phyloP scores from a whole-genome alignment of 2,113 vertebrate genomes.

The Menura novaehollandiae region DNA sequence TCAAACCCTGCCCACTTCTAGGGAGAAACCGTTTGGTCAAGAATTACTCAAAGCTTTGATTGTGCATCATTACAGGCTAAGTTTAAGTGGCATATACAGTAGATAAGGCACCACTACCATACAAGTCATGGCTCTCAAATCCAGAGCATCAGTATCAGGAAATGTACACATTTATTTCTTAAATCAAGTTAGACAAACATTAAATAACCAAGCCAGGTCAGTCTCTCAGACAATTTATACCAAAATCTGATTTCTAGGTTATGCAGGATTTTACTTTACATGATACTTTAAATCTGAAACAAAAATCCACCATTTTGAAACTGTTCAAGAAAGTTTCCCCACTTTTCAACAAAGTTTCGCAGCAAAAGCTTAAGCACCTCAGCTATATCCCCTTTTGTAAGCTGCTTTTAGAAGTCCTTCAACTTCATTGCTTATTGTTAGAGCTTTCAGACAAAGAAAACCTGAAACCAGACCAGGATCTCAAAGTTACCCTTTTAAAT shows the following conservation, averaged over 20 bases:
- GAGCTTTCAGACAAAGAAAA: constrained; percentile 53
- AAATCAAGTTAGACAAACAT: background rate
- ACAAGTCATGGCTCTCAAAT: background rate
- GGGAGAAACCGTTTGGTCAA: background rate
- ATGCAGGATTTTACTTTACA: background rate
- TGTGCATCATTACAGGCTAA: background rate
- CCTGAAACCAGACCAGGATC: constrained; percentile 66
- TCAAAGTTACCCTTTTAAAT: constrained; percentile 68
- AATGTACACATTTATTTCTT: background rate
- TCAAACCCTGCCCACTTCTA: constrained; percentile 29
- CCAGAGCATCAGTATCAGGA: background rate
- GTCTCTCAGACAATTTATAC: background rate
- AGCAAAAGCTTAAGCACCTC: background rate
- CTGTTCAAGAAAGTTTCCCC: constrained; percentile 6
- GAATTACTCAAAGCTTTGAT: background rate
- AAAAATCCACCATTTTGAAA: background rate
- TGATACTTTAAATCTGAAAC: background rate
- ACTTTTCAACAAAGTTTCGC: background rate
- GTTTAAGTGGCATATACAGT: background rate
- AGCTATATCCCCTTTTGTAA: constrained; percentile 12
- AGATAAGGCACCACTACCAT: background rate
- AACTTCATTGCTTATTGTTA: constrained; percentile 26
- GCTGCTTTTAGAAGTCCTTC: constrained; percentile 6
- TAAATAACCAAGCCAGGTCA: background rate
- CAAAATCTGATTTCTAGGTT: background rate